Base-by-base conservation (phyloP, 1,140 invertebrate genomes). In the Ostrea edulis region DNA sequence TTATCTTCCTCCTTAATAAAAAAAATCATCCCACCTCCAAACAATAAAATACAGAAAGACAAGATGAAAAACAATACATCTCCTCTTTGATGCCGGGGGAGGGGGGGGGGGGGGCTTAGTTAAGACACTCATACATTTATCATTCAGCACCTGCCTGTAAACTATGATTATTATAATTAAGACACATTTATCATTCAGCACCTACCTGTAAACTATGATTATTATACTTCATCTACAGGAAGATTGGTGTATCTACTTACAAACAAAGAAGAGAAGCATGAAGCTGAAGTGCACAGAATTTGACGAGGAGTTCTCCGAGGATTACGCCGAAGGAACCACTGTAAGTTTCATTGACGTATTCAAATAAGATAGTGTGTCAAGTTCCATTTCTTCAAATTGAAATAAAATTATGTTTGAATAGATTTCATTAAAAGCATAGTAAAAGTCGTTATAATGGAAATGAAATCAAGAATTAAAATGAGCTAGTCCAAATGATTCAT, bases 261-360 rank as follows among this genome's bases (percentile, higher is more conserved):
- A 92, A 68, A 94, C 92, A 53, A 94, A 94, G 87, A 93, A 91
- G 55, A 65, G 93, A 58, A 89, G 91, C 11, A 93, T 90, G 87
- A 93, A 94, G 84, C 88, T 94, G 17, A 93, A 92, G 83, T 91
- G 94, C 90, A 93, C 91, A 12, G 94, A 95, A 86, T 94, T 93
- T 92, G 92, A 92, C 89, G 93, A 94, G n/a, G 86, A 86, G 8
- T 94, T 92, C 86, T 89, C 71, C 51, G 91, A 94, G 35, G 92
- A 94, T 0, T 77, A 88, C 55, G 93, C 93, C 17, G 93, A 93
- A 12, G 93, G 90, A 55, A 92, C 91, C 9, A 82, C 83, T 35
- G 91, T 92, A 87, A 62, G 84, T 87, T 20, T 83, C 51, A 3
- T 1, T 9, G 20, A n/a, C 53, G 44, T 11, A 83, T 8, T 17